A percentile compares a stretch with the other conserved stretches of the same genome.
Evolutionary conservation across 2,888 invertebrate species (phyloP).

Genomic region (Neria commutata): DNA sequence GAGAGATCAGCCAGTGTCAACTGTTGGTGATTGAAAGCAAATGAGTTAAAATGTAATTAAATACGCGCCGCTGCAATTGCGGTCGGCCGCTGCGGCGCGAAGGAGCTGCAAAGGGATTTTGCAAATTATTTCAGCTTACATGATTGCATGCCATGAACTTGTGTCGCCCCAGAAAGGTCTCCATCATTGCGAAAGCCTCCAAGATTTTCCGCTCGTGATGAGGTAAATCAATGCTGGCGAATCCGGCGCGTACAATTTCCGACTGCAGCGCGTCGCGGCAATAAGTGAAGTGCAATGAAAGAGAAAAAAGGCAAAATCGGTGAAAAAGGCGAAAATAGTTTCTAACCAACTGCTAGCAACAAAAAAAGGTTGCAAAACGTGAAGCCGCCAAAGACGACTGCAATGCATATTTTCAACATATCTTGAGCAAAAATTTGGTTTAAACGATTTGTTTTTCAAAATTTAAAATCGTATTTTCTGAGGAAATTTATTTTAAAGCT

Average conservation of each 20-base stretch:
- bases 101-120: too few species aligned
- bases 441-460: too few species aligned
- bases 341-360: not conserved
- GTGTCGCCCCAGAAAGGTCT: slow-evolving; percentile 52
- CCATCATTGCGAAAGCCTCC: slow-evolving; percentile 60
- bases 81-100: too few species aligned
- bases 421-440: too few species aligned
- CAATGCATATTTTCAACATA: too few species aligned
- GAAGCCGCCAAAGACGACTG: not conserved
- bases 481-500: too few species aligned
- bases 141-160: slow-evolving; percentile 58
- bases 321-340: not conserved
- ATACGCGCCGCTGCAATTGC: too few species aligned
- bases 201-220: slow-evolving; percentile 52
- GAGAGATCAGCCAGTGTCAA: slow-evolving; percentile 63
- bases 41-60: not conserved
- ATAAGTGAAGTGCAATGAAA: not conserved
- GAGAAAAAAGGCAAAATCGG: slow-evolving; percentile 5
- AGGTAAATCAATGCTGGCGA: slow-evolving; percentile 49
- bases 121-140: slow-evolving; percentile 40
- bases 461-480: too few species aligned
- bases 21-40: slow-evolving; percentile 33
- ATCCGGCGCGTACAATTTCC: slow-evolving; percentile 52
- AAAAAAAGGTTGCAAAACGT: not conserved
- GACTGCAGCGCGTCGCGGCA: too few species aligned